Percentiles rank a stretch among this genome's conserved stretches.
Evolutionary conservation across 2,797 vertebrate species (phyloP).

Genomic region (Chloroceryle inda): DNA sequence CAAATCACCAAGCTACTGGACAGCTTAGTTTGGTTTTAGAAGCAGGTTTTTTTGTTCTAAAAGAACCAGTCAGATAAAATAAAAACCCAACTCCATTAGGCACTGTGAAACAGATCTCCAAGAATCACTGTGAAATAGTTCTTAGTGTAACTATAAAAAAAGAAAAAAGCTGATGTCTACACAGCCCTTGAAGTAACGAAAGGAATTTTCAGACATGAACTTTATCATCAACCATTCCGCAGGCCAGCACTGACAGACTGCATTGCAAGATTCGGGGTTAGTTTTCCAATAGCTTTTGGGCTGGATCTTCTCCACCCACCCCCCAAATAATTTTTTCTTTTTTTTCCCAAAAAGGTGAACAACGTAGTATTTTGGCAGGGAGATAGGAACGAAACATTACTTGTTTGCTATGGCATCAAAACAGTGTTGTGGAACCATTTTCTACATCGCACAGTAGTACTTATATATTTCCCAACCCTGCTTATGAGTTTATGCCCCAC

Average conservation of each 20-base stretch:
- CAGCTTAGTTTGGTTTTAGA: not conserved
- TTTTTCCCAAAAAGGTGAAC: not conserved
- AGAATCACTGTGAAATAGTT: not conserved
- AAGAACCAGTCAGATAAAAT: not conserved
- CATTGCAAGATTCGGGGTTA: not conserved
- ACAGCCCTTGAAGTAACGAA: not conserved
- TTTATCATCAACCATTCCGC: not conserved
- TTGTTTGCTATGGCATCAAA: not conserved
- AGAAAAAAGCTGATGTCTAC: not conserved
- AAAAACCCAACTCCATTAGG: not conserved
- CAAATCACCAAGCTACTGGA: not conserved
- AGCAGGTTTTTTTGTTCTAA: not conserved
- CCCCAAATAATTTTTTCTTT: not conserved
- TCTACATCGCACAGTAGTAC: not conserved
- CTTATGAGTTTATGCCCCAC: not conserved
- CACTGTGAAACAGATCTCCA: not conserved
- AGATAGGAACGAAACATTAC: not conserved
- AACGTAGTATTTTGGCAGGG: not conserved
- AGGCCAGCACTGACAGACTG: not conserved
- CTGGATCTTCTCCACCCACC: not conserved
- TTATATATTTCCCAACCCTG: not conserved
- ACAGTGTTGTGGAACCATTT: not conserved
- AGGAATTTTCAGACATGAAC: not conserved
- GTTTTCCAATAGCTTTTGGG: not conserved
- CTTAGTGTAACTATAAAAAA: not conserved